Conservation (phyloP, 2,113 vertebrate genomes). For the Hemiscyllium ocellatum region DNA sequence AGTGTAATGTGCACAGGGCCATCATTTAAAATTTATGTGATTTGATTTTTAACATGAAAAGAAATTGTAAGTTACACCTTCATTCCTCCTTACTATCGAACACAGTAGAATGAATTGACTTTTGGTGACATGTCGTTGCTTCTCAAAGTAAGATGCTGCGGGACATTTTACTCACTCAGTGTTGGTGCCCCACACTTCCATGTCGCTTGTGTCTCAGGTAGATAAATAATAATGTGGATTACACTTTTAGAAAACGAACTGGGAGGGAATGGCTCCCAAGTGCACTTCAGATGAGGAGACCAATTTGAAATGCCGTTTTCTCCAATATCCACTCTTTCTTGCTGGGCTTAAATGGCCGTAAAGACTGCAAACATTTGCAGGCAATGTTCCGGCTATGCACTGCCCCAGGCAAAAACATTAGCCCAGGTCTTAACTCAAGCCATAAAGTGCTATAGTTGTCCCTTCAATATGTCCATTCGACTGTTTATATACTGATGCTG, state of each 20-base stretch:
- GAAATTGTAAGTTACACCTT: not conserved
- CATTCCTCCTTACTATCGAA: not conserved
- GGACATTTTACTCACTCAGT: not conserved
- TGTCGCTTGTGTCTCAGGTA: not conserved
- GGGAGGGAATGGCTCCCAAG: not conserved
- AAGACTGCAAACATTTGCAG: not conserved
- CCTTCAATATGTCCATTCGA: not conserved
- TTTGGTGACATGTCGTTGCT: not conserved
- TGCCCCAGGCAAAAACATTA: too few relatives aligned
- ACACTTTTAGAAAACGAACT: not conserved
- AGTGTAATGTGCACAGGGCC: not conserved
- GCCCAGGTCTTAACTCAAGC: not conserved
- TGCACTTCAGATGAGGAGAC: not conserved
- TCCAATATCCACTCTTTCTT: not conserved
- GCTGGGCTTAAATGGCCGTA: not conserved
- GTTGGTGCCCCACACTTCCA: not conserved
- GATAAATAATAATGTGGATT: not conserved
- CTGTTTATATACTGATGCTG: not conserved
- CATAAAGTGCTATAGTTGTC: not conserved
- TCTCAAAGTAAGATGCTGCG: not conserved
- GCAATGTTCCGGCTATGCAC: not conserved
- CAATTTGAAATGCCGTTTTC: not conserved
- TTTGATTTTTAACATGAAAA: slow-evolving; percentile 29
- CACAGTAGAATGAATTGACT: not conserved
- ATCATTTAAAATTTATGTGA: slow-evolving; percentile 8